Evolutionary conservation across 2,888 invertebrate species (phyloP).

Genomic region (Diogma glabrata): DNA sequence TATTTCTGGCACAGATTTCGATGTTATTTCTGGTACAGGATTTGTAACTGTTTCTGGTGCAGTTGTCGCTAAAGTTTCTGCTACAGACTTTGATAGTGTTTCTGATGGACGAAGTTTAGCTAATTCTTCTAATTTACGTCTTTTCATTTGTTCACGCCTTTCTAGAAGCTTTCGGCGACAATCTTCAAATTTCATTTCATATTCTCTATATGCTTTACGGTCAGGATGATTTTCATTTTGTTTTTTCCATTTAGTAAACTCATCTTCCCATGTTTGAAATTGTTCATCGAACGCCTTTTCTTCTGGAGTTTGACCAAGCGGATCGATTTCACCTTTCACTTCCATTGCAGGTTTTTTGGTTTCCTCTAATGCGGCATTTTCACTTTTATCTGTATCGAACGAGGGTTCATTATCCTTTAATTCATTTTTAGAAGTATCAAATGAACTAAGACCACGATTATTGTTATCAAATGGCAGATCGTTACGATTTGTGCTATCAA

Average conservation of each 20-base stretch:
- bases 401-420: too few relatives aligned
- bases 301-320: conserved; percentile 41
- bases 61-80: conserved; percentile 26
- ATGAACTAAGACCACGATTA: too few relatives aligned
- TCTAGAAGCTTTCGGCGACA: conserved; percentile 69
- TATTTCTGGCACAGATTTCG: too few relatives aligned
- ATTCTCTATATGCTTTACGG: conserved; percentile 70
- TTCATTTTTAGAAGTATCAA: too few relatives aligned
- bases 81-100: conserved; percentile 18
- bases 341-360: too few relatives aligned
- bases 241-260: conserved; percentile 83
- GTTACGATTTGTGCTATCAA: too few relatives aligned
- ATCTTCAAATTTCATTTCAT: conserved; percentile 79
- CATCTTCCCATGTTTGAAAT: conserved; percentile 83
- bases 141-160: conserved; percentile 69
- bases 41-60: conserved; percentile 17
- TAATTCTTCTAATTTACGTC: conserved; percentile 32
- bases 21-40: conserved; percentile 16
- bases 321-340: too few relatives aligned
- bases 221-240: conserved; percentile 89
- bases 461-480: too few relatives aligned
- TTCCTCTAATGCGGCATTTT: too few relatives aligned
- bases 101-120: conserved; percentile 21
- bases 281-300: conserved; percentile 80
- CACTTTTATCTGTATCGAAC: too few relatives aligned